Evolutionary conservation across 2,113 vertebrate species (phyloP).

Genomic region (Epinephelus lanceolatus): DNA sequence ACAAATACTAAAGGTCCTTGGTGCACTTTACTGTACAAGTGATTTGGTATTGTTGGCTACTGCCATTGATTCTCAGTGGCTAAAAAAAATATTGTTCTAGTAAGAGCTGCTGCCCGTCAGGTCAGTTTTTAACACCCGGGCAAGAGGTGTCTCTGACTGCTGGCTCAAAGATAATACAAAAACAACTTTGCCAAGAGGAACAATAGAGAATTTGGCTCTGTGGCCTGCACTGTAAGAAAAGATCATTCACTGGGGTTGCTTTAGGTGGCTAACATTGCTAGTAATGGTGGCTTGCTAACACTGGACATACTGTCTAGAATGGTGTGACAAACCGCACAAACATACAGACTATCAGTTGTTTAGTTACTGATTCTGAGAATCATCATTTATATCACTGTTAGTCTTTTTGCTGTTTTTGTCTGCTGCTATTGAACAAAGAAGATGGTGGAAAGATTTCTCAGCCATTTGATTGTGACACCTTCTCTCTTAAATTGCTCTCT

Average conservation of each 20-base stretch:
- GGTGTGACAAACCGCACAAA: neutral
- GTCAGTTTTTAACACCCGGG: slow-evolving; percentile 24
- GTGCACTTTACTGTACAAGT: neutral
- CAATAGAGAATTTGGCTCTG: neutral
- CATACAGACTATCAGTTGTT: neutral
- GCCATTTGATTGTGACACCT: slow-evolving; percentile 8
- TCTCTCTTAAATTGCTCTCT: neutral
- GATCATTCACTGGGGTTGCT: neutral
- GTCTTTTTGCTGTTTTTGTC: neutral
- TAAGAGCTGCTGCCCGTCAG: slow-evolving; percentile 13
- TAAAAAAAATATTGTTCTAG: slow-evolving; percentile 7
- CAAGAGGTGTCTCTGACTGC: neutral
- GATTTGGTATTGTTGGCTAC: slow-evolving; percentile 13
- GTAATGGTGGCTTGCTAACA: neutral
- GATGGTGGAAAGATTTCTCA: slow-evolving; percentile 7
- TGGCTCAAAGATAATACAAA: slow-evolving; percentile 8
- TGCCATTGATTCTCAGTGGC: slow-evolving; percentile 8
- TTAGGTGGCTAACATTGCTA: neutral
- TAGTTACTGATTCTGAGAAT: neutral
- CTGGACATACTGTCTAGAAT: neutral
- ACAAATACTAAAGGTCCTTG: neutral
- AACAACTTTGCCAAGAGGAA: neutral
- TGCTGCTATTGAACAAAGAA: neutral
- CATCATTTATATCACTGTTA: neutral
- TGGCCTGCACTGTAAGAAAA: neutral